Evolutionary conservation across 2,797 vertebrate species (phyloP).

Genomic region (Notolabrus celidotus): DNA sequence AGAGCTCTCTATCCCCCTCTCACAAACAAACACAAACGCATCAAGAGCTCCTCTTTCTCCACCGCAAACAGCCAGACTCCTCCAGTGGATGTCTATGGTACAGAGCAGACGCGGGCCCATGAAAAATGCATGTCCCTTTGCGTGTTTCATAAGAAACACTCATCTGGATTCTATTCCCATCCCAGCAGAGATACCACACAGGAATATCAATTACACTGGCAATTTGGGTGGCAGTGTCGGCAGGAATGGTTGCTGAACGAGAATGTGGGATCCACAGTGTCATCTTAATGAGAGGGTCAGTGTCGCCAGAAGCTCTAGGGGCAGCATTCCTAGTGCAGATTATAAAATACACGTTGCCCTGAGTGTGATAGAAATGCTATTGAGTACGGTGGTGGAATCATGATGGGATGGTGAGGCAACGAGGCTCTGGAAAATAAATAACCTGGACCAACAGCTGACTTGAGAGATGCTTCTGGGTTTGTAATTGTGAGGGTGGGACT

Average conservation of each 20-base stretch:
- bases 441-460: slow-evolving; percentile 7
- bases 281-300: slow-evolving; percentile 69
- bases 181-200: slow-evolving; percentile 71
- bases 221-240: slow-evolving; percentile 72
- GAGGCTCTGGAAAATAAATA: slow-evolving; percentile 23
- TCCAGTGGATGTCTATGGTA: slow-evolving; percentile 55
- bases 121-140: slow-evolving; percentile 83
- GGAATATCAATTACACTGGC: slow-evolving; percentile 80
- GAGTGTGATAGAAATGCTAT: slow-evolving; percentile 40
- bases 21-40: slow-evolving; percentile 68
- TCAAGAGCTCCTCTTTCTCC: slow-evolving; percentile 55
- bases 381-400: slow-evolving; percentile 28
- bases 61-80: slow-evolving; percentile 57
- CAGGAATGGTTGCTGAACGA: slow-evolving; percentile 39
- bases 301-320: slow-evolving; percentile 40
- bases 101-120: slow-evolving; percentile 75
- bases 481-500: slow-evolving; percentile 1
- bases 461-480: slow-evolving; percentile 13
- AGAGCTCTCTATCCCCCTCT: slow-evolving; percentile 44
- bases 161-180: slow-evolving; percentile 79
- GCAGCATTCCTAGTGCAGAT: slow-evolving; percentile 34
- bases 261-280: slow-evolving; percentile 58
- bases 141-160: slow-evolving; percentile 80
- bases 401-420: slow-evolving; percentile 9
- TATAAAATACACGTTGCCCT: slow-evolving; percentile 41